Conservation (phyloP, 2,888 invertebrate genomes). For the Seladonia tumulorum region DNA sequence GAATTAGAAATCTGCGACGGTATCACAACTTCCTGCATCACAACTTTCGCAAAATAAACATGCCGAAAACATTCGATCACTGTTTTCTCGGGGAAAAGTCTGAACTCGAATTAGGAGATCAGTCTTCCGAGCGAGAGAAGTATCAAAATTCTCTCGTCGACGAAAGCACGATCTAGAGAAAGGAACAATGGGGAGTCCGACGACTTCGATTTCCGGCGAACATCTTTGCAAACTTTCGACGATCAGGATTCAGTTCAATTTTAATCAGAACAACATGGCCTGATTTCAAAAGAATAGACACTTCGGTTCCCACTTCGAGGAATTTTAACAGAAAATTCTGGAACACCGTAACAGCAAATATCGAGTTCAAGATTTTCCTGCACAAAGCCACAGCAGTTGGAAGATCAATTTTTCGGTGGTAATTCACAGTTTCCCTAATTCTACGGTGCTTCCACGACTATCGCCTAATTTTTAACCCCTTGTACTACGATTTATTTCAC, state of each 20-base stretch:
- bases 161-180: background rate
- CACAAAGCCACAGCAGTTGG: background rate
- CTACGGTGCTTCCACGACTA: background rate
- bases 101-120: background rate
- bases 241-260: background rate
- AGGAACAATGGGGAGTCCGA: background rate
- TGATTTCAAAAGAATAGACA: no score
- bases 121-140: background rate
- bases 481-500: no score
- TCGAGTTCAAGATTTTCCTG: no score
- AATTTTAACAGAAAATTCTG: no score
- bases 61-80: background rate
- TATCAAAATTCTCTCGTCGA: background rate
- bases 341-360: no score
- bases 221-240: background rate
- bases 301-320: no score
- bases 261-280: background rate
- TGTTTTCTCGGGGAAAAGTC: background rate
- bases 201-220: background rate
- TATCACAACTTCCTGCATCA: slow-evolving; percentile 74
- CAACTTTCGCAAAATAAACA: slow-evolving; percentile 61
- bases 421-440: no score
- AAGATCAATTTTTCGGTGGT: background rate
- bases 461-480: background rate
- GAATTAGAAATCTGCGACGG: background rate